Evolutionary conservation across 2,797 vertebrate species (phyloP).

Genomic region (Cossypha dichroa): DNA sequence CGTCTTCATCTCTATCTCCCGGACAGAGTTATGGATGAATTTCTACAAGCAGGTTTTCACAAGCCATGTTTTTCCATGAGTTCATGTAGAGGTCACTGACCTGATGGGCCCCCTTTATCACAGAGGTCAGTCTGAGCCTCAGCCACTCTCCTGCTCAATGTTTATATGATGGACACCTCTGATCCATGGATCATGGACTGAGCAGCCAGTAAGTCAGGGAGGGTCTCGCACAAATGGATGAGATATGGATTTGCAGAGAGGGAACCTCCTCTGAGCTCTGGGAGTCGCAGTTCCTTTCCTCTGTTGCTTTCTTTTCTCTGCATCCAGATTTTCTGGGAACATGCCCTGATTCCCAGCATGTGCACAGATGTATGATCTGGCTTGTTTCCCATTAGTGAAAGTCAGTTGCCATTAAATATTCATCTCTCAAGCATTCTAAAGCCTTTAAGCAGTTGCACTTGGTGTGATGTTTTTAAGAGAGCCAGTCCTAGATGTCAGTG

Average conservation of each 20-base stretch:
- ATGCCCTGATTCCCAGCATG: background rate
- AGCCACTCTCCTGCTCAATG: background rate
- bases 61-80: background rate
- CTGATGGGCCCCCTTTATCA: background rate
- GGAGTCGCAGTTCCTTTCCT: background rate
- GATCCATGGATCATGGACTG: fast-evolving
- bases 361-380: background rate
- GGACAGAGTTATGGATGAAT: background rate
- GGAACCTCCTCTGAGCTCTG: background rate
- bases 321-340: background rate
- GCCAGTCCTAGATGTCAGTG: background rate
- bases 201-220: background rate
- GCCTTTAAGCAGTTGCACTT: background rate
- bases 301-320: background rate
- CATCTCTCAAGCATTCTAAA: background rate
- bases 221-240: background rate
- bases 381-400: background rate
- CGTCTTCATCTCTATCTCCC: background rate
- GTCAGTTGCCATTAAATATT: background rate
- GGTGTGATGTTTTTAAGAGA: background rate
- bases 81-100: background rate
- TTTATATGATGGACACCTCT: fast-evolving
- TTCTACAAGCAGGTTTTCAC: background rate
- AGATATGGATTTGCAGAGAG: background rate
- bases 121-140: background rate